Percentiles rank a stretch among this genome's conserved stretches.
phyloP scores from a whole-genome alignment of 2,888 invertebrate species.

The Cacoxenus indagator region DNA sequence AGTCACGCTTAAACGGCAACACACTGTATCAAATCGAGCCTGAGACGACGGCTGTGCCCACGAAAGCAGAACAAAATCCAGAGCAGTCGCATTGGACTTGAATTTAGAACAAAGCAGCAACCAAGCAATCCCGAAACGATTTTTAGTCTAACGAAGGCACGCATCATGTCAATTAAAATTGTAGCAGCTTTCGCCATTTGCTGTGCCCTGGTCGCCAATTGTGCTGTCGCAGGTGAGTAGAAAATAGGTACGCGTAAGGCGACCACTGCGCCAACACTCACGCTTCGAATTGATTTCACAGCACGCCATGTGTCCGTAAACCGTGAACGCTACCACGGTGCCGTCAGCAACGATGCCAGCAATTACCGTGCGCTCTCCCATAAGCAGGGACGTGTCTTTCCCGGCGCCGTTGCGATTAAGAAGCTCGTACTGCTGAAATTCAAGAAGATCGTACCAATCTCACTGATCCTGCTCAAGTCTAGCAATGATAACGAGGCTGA shows the following conservation, averaged over 20 bases:
- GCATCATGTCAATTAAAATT: slow-evolving; percentile 48
- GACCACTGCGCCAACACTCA: too few species aligned
- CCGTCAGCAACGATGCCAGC: not conserved
- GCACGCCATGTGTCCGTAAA: slow-evolving; percentile 48
- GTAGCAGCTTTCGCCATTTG: slow-evolving; percentile 45
- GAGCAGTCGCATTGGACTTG: not conserved
- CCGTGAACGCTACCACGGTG: slow-evolving; percentile 31
- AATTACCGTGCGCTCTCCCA: slow-evolving; percentile 40
- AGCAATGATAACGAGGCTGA: slow-evolving; percentile 64
- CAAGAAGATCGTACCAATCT: slow-evolving; percentile 65
- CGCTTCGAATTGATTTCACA: slow-evolving; percentile 13
- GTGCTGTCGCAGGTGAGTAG: slow-evolving; percentile 48
- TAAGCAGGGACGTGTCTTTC: slow-evolving; percentile 60
- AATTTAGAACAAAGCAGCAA: not conserved
- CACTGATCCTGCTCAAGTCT: slow-evolving; percentile 59
- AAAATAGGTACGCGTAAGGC: too few species aligned
- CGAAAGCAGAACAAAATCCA: not conserved
- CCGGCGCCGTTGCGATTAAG: slow-evolving; percentile 62
- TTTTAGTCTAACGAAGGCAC: too few species aligned
- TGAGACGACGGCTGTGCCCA: too few species aligned
- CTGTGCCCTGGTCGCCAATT: slow-evolving; percentile 42
- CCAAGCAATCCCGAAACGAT: not conserved
- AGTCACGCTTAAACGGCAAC: slow-evolving; percentile 50
- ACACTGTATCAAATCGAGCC: slow-evolving; percentile 31
- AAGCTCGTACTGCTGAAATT: slow-evolving; percentile 66